A percentile compares a stretch with the other conserved stretches of the same genome.
Evolutionary conservation across 2,113 vertebrate genomes (phyloP).

Genomic region (Ptilorrhoa leucosticta): DNA sequence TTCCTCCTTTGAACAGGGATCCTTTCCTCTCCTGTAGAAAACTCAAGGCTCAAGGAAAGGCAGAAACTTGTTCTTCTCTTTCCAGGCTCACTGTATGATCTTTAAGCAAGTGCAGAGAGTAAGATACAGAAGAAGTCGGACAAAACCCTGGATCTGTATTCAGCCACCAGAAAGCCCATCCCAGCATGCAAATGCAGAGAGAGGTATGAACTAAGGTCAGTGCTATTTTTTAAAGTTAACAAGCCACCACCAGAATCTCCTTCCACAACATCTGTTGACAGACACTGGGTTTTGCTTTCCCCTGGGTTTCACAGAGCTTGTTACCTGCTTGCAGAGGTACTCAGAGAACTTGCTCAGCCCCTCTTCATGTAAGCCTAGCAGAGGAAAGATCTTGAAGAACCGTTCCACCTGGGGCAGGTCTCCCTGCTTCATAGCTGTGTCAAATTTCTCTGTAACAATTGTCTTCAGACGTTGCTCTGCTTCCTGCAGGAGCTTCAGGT

Average conservation of each 20-base stretch:
- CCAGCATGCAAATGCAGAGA: neutral
- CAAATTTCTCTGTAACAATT: slow-evolving; percentile 91
- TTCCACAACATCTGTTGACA: neutral
- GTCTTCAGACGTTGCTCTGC: slow-evolving; percentile 90
- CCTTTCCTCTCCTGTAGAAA: neutral
- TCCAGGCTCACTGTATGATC: neutral
- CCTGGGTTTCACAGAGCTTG: neutral
- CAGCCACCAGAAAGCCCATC: neutral
- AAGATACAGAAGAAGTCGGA: neutral
- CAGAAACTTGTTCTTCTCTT: neutral
- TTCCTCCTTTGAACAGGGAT: neutral
- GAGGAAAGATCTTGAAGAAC: slow-evolving; percentile 98
- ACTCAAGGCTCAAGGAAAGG: neutral
- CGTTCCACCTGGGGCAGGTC: slow-evolving; percentile 93
- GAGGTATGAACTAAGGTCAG: neutral
- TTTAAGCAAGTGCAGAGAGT: neutral
- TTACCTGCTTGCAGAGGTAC: slow-evolving; percentile 94
- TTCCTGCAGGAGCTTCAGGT: slow-evolving; percentile 89
- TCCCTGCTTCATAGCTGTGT: slow-evolving; percentile 84
- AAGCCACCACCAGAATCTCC: neutral
- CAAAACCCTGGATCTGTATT: neutral
- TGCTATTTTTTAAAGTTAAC: neutral
- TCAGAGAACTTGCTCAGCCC: slow-evolving; percentile 93
- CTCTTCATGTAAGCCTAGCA: slow-evolving; percentile 92
- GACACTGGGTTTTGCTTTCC: neutral